Percentiles rank a stretch among this genome's conserved stretches.
Evolutionary conservation across 2,113 vertebrate genomes (phyloP).

Genomic region (Ailuropoda melanoleuca): DNA sequence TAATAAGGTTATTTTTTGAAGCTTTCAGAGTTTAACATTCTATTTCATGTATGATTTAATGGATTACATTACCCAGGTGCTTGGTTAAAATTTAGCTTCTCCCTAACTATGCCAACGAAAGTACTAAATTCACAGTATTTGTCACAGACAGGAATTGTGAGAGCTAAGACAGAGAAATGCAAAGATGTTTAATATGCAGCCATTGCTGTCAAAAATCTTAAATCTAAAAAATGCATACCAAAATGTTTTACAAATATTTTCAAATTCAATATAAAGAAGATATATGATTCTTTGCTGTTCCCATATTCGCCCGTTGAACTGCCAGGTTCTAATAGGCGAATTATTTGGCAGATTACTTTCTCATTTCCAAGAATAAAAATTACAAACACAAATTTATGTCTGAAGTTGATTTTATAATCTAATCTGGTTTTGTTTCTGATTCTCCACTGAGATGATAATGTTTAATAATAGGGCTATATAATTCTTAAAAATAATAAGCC

Average conservation of each 20-base stretch:
- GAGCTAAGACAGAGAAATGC: background rate
- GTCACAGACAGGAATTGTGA: background rate
- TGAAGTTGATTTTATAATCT: background rate
- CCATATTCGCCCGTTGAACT: background rate
- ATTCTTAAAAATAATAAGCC: conserved; percentile 22
- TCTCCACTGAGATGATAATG: background rate
- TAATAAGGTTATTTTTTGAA: background rate
- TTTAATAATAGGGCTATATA: background rate
- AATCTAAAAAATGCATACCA: background rate
- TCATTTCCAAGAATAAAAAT: conserved; percentile 32
- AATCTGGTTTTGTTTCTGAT: background rate
- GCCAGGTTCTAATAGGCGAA: background rate
- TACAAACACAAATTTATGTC: background rate
- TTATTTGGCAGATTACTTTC: background rate
- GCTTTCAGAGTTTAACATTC: background rate
- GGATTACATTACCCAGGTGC: background rate
- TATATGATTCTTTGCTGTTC: background rate
- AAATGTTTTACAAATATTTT: background rate
- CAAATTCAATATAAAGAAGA: background rate
- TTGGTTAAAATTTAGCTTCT: background rate
- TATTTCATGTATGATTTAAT: background rate
- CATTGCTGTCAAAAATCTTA: background rate
- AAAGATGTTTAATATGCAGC: background rate
- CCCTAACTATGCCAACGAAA: background rate
- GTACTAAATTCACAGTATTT: background rate